Conservation (phyloP, 2,888 invertebrate genomes). For the Dendrolimus houi region DNA sequence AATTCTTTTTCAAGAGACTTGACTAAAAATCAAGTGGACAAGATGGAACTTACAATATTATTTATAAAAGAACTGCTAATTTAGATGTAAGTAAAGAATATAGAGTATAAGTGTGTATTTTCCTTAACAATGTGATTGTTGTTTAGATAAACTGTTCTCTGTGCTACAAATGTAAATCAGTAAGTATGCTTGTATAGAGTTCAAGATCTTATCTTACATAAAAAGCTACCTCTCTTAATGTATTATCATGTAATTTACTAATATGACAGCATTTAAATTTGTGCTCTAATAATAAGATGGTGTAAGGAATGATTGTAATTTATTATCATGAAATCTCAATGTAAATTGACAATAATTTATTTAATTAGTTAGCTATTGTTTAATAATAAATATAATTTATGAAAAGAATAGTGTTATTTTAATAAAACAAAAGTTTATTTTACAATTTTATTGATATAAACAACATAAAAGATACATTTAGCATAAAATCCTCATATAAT, state of each 20-base stretch:
- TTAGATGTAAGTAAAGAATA: too few relatives aligned
- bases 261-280: too few relatives aligned
- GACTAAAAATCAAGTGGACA: too few relatives aligned
- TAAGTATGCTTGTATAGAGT: neutral
- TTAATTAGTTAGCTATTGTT: slow-evolving; percentile 16
- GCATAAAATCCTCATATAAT: slow-evolving; percentile 62
- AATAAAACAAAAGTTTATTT: slow-evolving; percentile 32
- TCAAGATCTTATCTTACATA: neutral
- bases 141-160: neutral
- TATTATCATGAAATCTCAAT: slow-evolving; percentile 19
- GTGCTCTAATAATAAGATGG: slow-evolving; percentile 9
- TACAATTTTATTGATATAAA: slow-evolving; percentile 64
- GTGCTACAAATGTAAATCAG: neutral
- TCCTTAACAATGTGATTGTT: too few relatives aligned
- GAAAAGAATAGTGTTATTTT: slow-evolving; percentile 11
- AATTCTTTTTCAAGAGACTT: too few relatives aligned
- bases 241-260: neutral
- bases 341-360: slow-evolving; percentile 44
- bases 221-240: neutral
- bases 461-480: slow-evolving; percentile 63
- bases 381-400: slow-evolving; percentile 18
- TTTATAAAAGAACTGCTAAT: too few relatives aligned
- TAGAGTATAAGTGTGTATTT: too few relatives aligned
- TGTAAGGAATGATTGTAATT: slow-evolving; percentile 14
- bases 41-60: too few relatives aligned